These are phyloP conservation scores for Muscicapa adusta DNA, from an alignment of 2,113 vertebrate species.

Conservation along the genomic window DNA sequence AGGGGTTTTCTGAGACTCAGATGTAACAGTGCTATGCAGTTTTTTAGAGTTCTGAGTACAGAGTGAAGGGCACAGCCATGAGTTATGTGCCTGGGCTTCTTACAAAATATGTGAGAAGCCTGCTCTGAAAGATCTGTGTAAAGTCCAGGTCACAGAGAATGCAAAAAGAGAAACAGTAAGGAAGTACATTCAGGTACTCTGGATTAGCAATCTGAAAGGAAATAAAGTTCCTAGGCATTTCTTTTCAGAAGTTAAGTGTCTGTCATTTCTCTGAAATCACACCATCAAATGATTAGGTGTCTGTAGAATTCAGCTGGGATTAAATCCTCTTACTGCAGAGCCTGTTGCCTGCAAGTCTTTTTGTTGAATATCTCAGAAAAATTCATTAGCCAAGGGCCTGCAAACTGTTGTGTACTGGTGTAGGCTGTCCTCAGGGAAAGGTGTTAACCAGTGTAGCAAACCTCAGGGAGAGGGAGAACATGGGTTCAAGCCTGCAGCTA, in stretches of 20 bases:
- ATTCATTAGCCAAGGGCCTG: neutral
- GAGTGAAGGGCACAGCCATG: neutral
- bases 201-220: neutral
- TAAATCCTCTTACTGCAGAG: neutral
- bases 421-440: neutral
- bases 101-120: neutral
- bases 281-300: neutral
- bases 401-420: neutral
- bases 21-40: neutral
- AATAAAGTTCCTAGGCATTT: neutral
- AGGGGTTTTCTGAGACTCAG: neutral
- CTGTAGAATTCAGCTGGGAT: neutral
- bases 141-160: neutral
- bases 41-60: neutral
- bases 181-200: neutral
- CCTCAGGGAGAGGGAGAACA: neutral
- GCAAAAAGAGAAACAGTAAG: neutral
- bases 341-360: neutral
- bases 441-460: neutral
- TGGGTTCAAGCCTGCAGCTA: neutral
- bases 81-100: neutral
- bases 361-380: neutral
- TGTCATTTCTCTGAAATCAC: neutral
- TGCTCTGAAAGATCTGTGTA: accelerated
- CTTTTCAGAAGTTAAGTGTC: neutral